Percentiles rank a stretch among this genome's conserved stretches.
phyloP scores from a whole-genome alignment of 2,113 vertebrate species.

The Sigmodon hispidus region DNA sequence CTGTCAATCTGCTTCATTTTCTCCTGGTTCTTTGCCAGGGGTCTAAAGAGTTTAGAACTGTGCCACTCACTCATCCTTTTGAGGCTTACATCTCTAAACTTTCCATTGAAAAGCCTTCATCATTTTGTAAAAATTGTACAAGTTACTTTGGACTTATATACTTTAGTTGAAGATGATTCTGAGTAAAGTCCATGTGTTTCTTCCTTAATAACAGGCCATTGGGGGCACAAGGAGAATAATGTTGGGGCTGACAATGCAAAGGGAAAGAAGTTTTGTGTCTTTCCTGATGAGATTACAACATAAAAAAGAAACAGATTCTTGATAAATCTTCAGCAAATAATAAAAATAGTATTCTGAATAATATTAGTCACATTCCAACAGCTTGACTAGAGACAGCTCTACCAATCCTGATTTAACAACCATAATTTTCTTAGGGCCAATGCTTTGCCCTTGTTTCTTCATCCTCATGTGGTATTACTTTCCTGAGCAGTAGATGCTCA shows the following conservation, averaged over 20 bases:
- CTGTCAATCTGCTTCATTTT: not conserved
- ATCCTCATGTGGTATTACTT: not conserved
- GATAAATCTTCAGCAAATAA: not conserved
- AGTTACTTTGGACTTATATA: not conserved
- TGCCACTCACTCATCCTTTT: not conserved
- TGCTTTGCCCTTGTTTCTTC: not conserved
- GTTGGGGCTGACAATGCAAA: not conserved
- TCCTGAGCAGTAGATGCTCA: not conserved
- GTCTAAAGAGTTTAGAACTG: not conserved
- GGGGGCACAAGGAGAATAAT: not conserved
- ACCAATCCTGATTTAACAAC: not conserved
- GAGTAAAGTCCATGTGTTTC: not conserved
- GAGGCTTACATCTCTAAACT: not conserved
- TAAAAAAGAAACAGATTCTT: not conserved
- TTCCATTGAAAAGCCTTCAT: not conserved
- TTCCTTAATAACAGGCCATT: not conserved
- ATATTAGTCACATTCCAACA: not conserved
- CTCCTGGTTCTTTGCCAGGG: not conserved
- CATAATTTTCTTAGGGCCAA: not conserved
- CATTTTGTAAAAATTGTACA: not conserved
- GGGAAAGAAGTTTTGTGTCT: not conserved
- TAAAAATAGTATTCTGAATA: not conserved
- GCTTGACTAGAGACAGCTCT: not conserved
- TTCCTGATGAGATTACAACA: not conserved
- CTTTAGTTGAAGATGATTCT: not conserved